Conservation (phyloP, 2,888 invertebrate genomes). For the Chloroclystis v-ata region DNA sequence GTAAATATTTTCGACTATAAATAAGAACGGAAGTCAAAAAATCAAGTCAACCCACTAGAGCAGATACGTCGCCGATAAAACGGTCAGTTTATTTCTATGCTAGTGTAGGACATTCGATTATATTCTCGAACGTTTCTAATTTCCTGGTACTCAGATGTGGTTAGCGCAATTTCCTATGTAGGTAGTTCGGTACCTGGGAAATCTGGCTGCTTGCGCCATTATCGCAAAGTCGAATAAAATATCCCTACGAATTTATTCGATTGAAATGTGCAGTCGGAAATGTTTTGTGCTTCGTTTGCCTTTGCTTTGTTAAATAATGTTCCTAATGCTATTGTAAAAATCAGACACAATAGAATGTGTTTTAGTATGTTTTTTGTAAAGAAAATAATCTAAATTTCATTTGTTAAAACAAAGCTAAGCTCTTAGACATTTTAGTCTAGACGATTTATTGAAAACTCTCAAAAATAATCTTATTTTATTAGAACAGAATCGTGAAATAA, state of each 20-base stretch:
- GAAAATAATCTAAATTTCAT: neutral
- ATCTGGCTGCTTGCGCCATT: conserved; percentile 51
- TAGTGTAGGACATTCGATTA: conserved; percentile 71
- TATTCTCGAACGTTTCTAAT: conserved; percentile 75
- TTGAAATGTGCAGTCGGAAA: conserved; percentile 40
- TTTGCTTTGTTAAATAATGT: conserved; percentile 2
- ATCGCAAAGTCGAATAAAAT: conserved; percentile 69
- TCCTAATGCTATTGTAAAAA: neutral
- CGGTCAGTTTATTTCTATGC: conserved; percentile 57
- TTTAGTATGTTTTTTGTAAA: neutral
- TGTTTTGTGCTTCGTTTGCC: conserved; percentile 4
- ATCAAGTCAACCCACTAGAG: conserved; percentile 36
- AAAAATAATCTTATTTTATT: conserved; percentile 45
- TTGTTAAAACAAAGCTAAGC: conserved; percentile 10
- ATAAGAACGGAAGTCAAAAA: conserved; percentile 24
- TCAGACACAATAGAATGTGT: neutral
- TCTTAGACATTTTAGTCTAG: conserved; percentile 12
- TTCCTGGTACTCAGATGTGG: conserved; percentile 75
- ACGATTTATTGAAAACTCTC: conserved; percentile 7
- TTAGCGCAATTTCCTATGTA: conserved; percentile 75
- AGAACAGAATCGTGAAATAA: conserved; percentile 48
- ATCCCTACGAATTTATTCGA: conserved; percentile 57
- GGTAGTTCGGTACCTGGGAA: conserved; percentile 56
- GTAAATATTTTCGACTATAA: too few species aligned
- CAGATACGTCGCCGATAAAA: conserved; percentile 44